A percentile compares a stretch with the other conserved stretches of the same genome.
These are phyloP conservation scores for Eptesicus fuscus DNA, from an alignment of 2,113 vertebrate species.

Conservation along the genomic window DNA sequence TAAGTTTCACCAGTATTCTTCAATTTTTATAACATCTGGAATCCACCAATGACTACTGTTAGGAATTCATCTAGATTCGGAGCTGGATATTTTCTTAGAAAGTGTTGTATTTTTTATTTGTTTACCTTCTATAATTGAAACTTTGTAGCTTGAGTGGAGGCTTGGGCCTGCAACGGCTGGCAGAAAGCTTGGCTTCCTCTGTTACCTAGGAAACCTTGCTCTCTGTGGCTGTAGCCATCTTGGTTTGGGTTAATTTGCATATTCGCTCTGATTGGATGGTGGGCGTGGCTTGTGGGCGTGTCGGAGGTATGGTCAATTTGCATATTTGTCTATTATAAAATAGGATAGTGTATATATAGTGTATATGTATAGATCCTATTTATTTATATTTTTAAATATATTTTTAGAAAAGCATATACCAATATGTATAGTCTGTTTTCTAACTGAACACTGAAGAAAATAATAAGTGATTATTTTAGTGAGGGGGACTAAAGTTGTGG, in stretches of 20 bases:
- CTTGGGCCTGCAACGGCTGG: too few species aligned
- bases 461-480: background rate
- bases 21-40: background rate
- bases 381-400: background rate
- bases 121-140: too few species aligned
- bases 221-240: too few species aligned
- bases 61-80: background rate
- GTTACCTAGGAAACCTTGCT: too few species aligned
- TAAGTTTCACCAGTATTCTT: background rate
- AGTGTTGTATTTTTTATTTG: background rate
- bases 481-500: background rate
- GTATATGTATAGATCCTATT: background rate
- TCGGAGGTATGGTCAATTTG: too few species aligned
- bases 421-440: background rate
- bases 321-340: too few species aligned
- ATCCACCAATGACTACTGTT: background rate
- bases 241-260: too few species aligned
- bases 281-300: too few species aligned
- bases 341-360: too few species aligned
- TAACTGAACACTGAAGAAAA: background rate
- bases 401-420: background rate
- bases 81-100: background rate
- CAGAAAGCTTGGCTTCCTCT: too few species aligned
- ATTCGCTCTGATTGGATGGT: too few species aligned
- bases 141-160: too few species aligned